Base-by-base conservation (phyloP, 2,888 invertebrate genomes). In the Drosophila kambysellisi region DNA sequence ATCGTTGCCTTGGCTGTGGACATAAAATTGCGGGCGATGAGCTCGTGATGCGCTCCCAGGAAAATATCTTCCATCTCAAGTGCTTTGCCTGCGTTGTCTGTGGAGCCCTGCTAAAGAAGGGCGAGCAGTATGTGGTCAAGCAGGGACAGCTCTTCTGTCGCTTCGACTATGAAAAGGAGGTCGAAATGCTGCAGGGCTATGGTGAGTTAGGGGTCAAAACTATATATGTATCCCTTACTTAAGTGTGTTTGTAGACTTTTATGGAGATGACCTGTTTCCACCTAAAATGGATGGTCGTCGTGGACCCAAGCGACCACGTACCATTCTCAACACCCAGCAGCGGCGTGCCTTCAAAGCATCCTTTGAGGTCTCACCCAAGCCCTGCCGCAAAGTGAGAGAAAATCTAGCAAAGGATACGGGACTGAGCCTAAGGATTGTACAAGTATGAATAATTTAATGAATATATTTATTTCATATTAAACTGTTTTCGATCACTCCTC, bases 331-430 rank as follows among this genome's bases (percentile, higher is more conserved):
- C 56, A 97, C 97, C 1, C 96, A 96, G 83, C 97, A 97, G 92
- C 92, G 97, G 81, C 94, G 97, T 79, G 97, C 97, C 76, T 97
- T 97, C 93, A 97, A 97, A 93, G 96, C 96, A 43, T 97, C 97
- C 25, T 97, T 97, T 93, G 97, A 97, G 93, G 95, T 97, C 83
- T 97, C 97, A 84, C 96, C 97, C 29, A 97, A 97, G 91, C 97
- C 97, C 4, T 97, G 97, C 89, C 93, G 97, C 83, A 97, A 97
- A 94, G 96, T 97, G 50, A 94, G 97, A 64, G 97, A 97, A 92
- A 95, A 96, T 68, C 93, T 97, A 72, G 97, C 97, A 15, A 96
- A 97, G 91, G 97, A 97, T 92, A 97, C 97, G 0, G 97, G 97
- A 15, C 94, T 97, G 61, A 97, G 96, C 88, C 96, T 97, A 46